phyloP scores from a whole-genome alignment of 2,113 vertebrate species.

The Saccopteryx leptura region DNA sequence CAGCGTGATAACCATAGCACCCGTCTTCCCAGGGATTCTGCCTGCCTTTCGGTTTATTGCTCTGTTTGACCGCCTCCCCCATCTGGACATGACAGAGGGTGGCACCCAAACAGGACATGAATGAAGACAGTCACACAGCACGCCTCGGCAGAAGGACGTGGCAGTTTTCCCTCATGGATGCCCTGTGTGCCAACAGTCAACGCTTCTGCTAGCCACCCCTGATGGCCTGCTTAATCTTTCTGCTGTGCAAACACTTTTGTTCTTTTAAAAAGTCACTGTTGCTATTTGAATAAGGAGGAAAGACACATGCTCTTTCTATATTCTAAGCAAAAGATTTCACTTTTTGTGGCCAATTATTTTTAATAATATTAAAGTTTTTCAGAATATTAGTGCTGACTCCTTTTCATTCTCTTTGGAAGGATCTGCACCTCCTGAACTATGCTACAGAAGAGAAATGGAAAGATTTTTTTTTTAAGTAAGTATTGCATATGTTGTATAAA shows the following conservation, averaged over 20 bases:
- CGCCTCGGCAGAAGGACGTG: background rate
- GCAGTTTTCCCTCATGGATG: background rate
- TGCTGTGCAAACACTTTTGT: background rate
- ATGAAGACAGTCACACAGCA: background rate
- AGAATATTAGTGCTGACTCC: background rate
- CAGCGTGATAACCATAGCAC: background rate
- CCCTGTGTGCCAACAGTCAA: background rate
- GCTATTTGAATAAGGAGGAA: background rate
- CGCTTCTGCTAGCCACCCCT: conserved; percentile 18
- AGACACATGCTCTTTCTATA: background rate
- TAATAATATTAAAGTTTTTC: background rate
- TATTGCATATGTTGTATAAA: background rate
- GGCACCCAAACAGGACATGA: background rate
- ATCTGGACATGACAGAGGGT: background rate
- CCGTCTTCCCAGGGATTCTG: too few species aligned
- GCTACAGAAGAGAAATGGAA: background rate
- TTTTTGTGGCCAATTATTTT: conserved; percentile 2
- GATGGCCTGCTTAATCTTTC: conserved; percentile 7
- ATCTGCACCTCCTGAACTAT: background rate
- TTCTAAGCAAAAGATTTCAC: conserved; percentile 31
- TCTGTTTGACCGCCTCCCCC: background rate
- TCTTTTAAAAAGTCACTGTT: background rate
- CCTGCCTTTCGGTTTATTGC: background rate
- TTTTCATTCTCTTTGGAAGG: background rate
- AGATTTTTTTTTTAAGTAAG: background rate